Conservation (phyloP, 2,113 vertebrate genomes). For the Syngnathus scovelli region DNA sequence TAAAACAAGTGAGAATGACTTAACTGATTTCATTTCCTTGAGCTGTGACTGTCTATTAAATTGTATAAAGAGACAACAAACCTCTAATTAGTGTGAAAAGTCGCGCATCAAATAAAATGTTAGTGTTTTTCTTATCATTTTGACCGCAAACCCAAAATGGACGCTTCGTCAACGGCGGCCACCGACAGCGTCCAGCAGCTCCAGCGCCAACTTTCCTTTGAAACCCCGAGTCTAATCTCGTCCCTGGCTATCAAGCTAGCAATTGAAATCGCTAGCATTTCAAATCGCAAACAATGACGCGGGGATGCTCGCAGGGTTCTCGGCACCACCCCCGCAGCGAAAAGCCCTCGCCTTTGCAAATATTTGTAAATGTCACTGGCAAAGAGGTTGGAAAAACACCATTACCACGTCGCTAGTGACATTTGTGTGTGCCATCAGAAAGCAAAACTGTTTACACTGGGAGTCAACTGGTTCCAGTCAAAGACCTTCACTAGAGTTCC, state of each 20-base stretch:
- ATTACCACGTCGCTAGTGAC: conserved; percentile 54
- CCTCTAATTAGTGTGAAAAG: not conserved
- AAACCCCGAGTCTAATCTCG: conserved; percentile 53
- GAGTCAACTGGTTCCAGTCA: not conserved
- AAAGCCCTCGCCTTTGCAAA: conserved; percentile 39
- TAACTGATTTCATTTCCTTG: not conserved
- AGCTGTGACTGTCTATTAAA: not conserved
- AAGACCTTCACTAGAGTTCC: conserved; percentile 3
- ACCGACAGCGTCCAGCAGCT: conserved; percentile 21
- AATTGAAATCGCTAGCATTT: conserved; percentile 62
- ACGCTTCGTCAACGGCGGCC: conserved; percentile 26
- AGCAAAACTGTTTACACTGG: conserved; percentile 27
- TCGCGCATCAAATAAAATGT: not conserved
- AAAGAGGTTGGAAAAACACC: conserved; percentile 50
- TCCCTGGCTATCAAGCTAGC: conserved; percentile 57
- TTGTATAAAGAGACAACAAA: not conserved
- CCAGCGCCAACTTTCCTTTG: conserved; percentile 30
- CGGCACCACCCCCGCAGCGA: conserved; percentile 35
- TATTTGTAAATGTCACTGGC: conserved; percentile 64
- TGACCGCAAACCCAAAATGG: conserved; percentile 18
- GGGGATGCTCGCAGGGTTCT: conserved; percentile 36
- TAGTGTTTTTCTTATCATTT: conserved; percentile 16
- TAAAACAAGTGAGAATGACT: not conserved
- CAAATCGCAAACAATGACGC: conserved; percentile 54
- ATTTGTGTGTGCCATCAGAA: conserved; percentile 44